These are phyloP conservation scores for Pionites leucogaster DNA, from an alignment of 2,113 vertebrate species.

Conservation along the genomic window DNA sequence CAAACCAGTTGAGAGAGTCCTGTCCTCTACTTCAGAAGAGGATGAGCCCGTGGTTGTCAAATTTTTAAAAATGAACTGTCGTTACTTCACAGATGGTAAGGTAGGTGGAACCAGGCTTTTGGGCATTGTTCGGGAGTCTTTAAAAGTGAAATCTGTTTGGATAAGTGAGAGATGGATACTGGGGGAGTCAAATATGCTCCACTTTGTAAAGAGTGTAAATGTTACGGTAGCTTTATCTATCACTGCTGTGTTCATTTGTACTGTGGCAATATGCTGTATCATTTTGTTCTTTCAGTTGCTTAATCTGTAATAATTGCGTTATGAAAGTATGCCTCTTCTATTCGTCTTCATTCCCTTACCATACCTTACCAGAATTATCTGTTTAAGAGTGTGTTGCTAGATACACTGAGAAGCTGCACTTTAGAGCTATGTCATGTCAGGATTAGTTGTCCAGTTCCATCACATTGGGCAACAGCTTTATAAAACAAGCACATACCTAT, in stretches of 20 bases:
- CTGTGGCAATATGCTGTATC: background rate
- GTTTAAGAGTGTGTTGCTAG: background rate
- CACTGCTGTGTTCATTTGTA: background rate
- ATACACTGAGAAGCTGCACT: background rate
- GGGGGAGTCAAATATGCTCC: background rate
- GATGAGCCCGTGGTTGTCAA: constrained; percentile 89
- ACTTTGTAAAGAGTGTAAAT: background rate
- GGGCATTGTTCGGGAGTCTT: background rate
- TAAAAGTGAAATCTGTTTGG: background rate
- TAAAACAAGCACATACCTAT: background rate
- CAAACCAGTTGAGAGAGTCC: constrained; percentile 81
- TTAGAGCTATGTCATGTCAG: background rate
- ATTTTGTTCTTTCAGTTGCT: background rate
- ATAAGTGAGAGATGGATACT: background rate
- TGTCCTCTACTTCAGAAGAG: constrained; percentile 92
- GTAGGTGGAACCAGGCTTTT: constrained; percentile 66
- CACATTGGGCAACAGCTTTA: constrained; percentile 22
- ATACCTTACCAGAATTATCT: background rate
- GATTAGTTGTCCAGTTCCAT: constrained; percentile 14
- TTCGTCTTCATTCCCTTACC: background rate
- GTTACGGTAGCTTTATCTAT: background rate
- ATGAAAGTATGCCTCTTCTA: background rate
- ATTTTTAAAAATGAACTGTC: constrained; percentile 99
- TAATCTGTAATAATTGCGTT: background rate
- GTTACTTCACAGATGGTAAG: constrained; percentile 98